phyloP scores from a whole-genome alignment of 2,113 vertebrate genomes.

The Turdus rufiventris region DNA sequence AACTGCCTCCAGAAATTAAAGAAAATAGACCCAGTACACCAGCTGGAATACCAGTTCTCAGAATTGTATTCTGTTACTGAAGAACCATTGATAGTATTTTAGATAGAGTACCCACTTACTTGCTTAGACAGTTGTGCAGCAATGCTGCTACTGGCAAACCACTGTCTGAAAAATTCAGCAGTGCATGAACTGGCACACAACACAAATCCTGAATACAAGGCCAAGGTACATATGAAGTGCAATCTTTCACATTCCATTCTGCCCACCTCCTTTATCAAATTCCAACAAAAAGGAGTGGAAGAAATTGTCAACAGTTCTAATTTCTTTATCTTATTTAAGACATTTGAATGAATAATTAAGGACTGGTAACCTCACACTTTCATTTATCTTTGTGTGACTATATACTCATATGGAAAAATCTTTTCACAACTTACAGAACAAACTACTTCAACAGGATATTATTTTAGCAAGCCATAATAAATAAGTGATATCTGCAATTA shows the following conservation, averaged over 20 bases:
- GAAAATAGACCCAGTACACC: neutral
- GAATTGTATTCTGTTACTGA: neutral
- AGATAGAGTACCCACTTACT: neutral
- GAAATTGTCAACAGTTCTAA: neutral
- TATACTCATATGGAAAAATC: neutral
- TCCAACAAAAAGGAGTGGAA: neutral
- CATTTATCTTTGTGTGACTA: neutral
- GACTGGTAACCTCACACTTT: neutral
- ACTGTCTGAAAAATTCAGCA: neutral
- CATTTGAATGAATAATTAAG: neutral
- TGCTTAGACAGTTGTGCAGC: neutral
- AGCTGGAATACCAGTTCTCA: neutral
- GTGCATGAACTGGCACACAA: neutral
- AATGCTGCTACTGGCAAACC: neutral
- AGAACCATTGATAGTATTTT: neutral
- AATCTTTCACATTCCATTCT: neutral
- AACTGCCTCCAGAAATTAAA: neutral
- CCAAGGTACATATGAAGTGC: fast-evolving
- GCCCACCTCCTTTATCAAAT: neutral
- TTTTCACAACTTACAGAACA: neutral
- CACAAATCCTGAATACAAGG: neutral
- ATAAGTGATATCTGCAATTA: neutral
- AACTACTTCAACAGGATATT: neutral
- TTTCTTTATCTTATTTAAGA: neutral
- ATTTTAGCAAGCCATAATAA: neutral